These are phyloP conservation scores for Himantopus leucocephalus DNA, from an alignment of 2,113 vertebrate species.

Conservation along the genomic window DNA sequence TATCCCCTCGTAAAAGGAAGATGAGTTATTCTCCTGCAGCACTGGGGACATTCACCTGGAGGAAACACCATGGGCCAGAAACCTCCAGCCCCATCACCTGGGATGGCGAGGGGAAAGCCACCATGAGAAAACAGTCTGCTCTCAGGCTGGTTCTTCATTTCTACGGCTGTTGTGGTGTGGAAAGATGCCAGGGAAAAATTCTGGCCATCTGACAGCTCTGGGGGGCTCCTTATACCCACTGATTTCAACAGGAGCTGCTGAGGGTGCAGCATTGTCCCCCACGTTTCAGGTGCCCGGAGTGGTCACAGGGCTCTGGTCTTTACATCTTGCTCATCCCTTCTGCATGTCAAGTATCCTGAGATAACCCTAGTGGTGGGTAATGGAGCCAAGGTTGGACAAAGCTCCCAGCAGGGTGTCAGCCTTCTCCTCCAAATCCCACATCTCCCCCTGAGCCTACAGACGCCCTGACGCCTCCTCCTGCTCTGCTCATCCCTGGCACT, in stretches of 20 bases:
- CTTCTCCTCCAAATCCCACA: background rate
- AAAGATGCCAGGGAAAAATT: background rate
- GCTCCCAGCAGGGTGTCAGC: background rate
- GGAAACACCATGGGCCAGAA: background rate
- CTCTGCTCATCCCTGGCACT: background rate
- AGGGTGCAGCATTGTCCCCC: background rate
- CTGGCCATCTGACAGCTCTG: background rate
- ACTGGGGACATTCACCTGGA: background rate
- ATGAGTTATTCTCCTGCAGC: background rate
- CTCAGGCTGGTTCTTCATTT: background rate
- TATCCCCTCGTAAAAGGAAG: background rate
- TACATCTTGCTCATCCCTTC: background rate
- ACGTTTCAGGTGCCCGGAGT: fast-evolving
- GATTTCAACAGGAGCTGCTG: background rate
- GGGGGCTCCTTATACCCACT: background rate
- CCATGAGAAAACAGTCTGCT: fast-evolving
- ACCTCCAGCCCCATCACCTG: background rate
- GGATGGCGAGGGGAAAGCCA: background rate
- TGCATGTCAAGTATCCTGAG: background rate
- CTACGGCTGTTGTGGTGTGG: background rate
- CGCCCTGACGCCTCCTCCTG: background rate
- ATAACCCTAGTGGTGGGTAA: background rate
- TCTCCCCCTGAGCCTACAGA: background rate
- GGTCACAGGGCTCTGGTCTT: background rate
- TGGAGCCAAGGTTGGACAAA: background rate